A percentile compares a stretch with the other conserved stretches of the same genome.
These are phyloP conservation scores for Agonum fuliginosum DNA, from an alignment of 2,888 invertebrate genomes.

Conservation along the genomic window DNA sequence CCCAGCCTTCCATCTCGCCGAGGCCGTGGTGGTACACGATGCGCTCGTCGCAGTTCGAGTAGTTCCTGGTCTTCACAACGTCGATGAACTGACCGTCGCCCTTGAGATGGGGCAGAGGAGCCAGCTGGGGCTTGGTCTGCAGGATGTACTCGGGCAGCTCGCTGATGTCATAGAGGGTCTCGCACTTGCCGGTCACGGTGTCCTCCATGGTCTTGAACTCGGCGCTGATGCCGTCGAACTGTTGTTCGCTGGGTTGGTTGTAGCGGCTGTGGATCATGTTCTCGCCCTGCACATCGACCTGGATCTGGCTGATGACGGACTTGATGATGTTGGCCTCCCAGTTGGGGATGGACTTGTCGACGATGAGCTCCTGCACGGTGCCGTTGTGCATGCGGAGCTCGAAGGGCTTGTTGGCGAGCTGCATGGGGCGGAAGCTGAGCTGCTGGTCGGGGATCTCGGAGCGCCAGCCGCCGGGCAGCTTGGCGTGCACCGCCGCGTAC, in stretches of 20 bases:
- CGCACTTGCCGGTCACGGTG: slow-evolving; percentile 82
- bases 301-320: slow-evolving; percentile 81
- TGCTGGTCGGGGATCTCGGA: slow-evolving; percentile 72
- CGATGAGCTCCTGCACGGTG: slow-evolving; percentile 76
- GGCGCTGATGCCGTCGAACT: slow-evolving; percentile 71
- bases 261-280: slow-evolving; percentile 74
- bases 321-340: slow-evolving; percentile 83
- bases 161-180: slow-evolving; percentile 82
- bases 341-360: slow-evolving; percentile 75
- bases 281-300: slow-evolving; percentile 79
- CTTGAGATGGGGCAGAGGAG: slow-evolving; percentile 73
- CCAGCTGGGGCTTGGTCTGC: slow-evolving; percentile 75
- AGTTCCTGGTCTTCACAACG: slow-evolving; percentile 81
- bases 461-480: slow-evolving; percentile 74
- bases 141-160: slow-evolving; percentile 76
- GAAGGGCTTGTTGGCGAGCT: slow-evolving; percentile 77
- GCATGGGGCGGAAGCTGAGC: slow-evolving; percentile 75
- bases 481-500: slow-evolving; percentile 73
- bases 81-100: slow-evolving; percentile 74
- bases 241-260: slow-evolving; percentile 70
- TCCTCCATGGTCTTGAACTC: slow-evolving; percentile 82
- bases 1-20: slow-evolving; percentile 70
- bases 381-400: slow-evolving; percentile 79
- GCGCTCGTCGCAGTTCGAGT: slow-evolving; percentile 78
- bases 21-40: slow-evolving; percentile 81